phyloP scores from a whole-genome alignment of 2,797 vertebrate species.

The Gymnocypris eckloni region DNA sequence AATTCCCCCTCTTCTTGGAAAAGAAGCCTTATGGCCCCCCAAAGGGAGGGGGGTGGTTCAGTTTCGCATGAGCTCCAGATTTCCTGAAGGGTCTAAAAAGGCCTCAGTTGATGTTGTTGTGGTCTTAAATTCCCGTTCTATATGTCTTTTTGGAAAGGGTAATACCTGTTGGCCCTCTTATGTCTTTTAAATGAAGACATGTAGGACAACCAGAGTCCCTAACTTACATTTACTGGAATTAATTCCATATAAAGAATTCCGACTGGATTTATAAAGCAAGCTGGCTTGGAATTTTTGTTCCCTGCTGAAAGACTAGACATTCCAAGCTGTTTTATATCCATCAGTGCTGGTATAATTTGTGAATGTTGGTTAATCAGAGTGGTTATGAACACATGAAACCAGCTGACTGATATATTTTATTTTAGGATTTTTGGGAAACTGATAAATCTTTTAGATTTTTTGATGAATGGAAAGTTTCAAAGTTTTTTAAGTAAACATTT shows the following conservation, averaged over 20 bases:
- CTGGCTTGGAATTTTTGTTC: background rate
- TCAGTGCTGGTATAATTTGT: background rate
- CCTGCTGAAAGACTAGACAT: background rate
- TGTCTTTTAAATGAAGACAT: slow-evolving; percentile 35
- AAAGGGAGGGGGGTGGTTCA: background rate
- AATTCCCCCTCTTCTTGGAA: slow-evolving; percentile 45
- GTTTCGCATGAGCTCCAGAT: slow-evolving; percentile 25
- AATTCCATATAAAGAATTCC: slow-evolving; percentile 18
- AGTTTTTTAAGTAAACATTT: background rate
- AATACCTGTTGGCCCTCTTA: slow-evolving; percentile 28
- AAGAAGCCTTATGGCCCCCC: background rate
- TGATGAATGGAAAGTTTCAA: too few species aligned
- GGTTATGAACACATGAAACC: background rate
- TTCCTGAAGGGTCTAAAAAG: slow-evolving; percentile 40
- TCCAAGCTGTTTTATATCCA: background rate
- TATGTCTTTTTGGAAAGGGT: slow-evolving; percentile 22
- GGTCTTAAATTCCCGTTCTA: slow-evolving; percentile 33
- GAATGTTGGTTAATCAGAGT: background rate
- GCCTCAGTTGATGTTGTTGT: slow-evolving; percentile 21
- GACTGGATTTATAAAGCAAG: slow-evolving; percentile 11
- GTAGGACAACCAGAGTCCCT: slow-evolving; percentile 8
- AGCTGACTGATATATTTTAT: background rate
- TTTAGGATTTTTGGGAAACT: background rate
- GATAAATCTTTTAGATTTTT: background rate
- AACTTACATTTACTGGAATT: background rate